Conservation (phyloP, 2,888 invertebrate genomes). For the Meganola albula region DNA sequence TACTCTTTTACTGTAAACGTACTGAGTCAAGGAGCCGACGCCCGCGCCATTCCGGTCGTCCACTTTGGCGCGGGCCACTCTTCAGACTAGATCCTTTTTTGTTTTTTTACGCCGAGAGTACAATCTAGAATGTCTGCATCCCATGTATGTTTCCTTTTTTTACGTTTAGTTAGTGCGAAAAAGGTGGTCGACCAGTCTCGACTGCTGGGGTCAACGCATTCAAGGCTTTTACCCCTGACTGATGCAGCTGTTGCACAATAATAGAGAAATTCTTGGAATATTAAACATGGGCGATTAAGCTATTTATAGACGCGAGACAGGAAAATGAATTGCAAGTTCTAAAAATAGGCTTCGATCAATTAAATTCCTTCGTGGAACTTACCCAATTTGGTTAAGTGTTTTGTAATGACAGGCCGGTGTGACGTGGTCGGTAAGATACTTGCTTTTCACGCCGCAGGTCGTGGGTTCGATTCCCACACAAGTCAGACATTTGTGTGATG, state of each 20-base stretch:
- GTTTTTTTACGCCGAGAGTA: constrained; percentile 45
- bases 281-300: constrained; percentile 40
- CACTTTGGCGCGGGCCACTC: constrained; percentile 53
- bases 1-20: constrained; percentile 49
- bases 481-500: too few relatives aligned
- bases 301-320: constrained; percentile 32
- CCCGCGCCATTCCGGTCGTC: too few relatives aligned
- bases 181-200: constrained; percentile 60
- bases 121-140: constrained; percentile 61
- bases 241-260: constrained; percentile 73
- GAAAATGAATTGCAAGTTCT: constrained; percentile 20
- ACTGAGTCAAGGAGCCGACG: constrained; percentile 19
- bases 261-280: constrained; percentile 60
- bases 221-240: constrained; percentile 61
- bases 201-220: constrained; percentile 61
- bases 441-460: too few relatives aligned
- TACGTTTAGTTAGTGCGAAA: constrained; percentile 68
- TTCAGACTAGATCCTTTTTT: constrained; percentile 58
- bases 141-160: constrained; percentile 59
- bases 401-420: too few relatives aligned
- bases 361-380: too few relatives aligned
- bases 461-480: too few relatives aligned
- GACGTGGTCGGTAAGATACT: too few relatives aligned
- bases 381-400: too few relatives aligned
- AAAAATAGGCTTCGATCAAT: constrained; percentile 26